Conservation (phyloP, 2,888 invertebrate species). For the Xanthia icteritia region DNA sequence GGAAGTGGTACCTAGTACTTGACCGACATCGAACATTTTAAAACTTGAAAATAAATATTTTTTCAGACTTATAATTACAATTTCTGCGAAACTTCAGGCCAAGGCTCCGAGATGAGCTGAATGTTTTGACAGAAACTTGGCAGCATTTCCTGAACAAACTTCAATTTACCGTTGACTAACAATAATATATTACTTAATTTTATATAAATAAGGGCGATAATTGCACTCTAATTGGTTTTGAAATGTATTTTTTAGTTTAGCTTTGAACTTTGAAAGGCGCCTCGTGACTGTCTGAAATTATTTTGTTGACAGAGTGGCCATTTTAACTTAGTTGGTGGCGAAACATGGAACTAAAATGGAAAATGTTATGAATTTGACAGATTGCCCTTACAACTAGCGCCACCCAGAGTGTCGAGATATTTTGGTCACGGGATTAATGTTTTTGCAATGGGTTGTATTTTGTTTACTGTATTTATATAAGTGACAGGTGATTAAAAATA, state of each 20-base stretch:
- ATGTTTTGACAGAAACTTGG: constrained; percentile 69
- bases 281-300: constrained; percentile 51
- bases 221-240: constrained; percentile 36
- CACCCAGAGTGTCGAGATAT: not conserved
- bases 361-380: constrained; percentile 4
- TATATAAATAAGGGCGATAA: constrained; percentile 20
- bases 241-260: constrained; percentile 13
- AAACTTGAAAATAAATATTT: not conserved
- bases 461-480: constrained; percentile 32
- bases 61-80: constrained; percentile 15
- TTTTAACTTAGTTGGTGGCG: not conserved
- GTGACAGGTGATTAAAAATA: constrained; percentile 33
- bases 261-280: constrained; percentile 27
- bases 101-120: constrained; percentile 54
- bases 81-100: constrained; percentile 51
- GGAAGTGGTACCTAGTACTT: not conserved
- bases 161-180: constrained; percentile 36
- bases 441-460: constrained; percentile 25
- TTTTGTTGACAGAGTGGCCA: constrained; percentile 16
- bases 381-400: not conserved
- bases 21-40: not conserved
- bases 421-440: not conserved
- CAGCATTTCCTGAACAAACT: constrained; percentile 58
- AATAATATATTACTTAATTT: constrained; percentile 15
- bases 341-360: constrained; percentile 1